Base-by-base conservation (phyloP, 2,888 invertebrate genomes). In the Euphydryas editha region DNA sequence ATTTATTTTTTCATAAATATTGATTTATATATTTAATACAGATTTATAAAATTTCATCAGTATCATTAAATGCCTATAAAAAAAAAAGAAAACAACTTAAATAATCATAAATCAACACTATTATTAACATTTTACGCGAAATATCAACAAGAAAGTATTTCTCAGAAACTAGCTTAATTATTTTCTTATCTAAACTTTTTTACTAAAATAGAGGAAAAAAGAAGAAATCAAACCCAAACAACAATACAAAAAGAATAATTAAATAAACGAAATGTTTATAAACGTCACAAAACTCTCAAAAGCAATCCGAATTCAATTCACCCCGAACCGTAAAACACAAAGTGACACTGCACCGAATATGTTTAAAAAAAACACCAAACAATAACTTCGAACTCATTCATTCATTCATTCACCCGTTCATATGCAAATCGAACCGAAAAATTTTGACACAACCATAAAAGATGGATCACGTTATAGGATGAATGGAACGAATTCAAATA, bases 391-490 rank as follows among this genome's bases (percentile, higher is more conserved):
- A 76, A 76, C 73, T 72, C 72, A 72, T 30, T n/a, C n/a, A 30
- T 30, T 30, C 30, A 30, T 30, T 30, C 30, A 30, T 30, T 30
- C 30, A 59, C 72, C 81, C 75, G 81, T 92, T 92, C 87, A 89
- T 90, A 92, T 92, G 91, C 88, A 91, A 92, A 92, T 79, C 74
- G 80, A 85, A 79, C 71, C 69, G 70, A 72, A 77, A 78, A 78
- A 78, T 80, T 82, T 83, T 90, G 91, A 90, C 90, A 84, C 82
- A 85, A 82, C 85, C 84, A 90, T 86, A 89, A 88, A 86, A 88
- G 90, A 88, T 87, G 83, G 86, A 86, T 88, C 86, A 79, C 75
- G 79, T 84, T 82, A 79, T 80, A 82, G 83, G 86, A 83, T 80
- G 84, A 87, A 83, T 81, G 81, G 79, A 77, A 80, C 80, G 72